These are phyloP conservation scores for Lordiphosa fenestrarum DNA, from an alignment of 2,888 invertebrate genomes.

Conservation along the genomic window DNA sequence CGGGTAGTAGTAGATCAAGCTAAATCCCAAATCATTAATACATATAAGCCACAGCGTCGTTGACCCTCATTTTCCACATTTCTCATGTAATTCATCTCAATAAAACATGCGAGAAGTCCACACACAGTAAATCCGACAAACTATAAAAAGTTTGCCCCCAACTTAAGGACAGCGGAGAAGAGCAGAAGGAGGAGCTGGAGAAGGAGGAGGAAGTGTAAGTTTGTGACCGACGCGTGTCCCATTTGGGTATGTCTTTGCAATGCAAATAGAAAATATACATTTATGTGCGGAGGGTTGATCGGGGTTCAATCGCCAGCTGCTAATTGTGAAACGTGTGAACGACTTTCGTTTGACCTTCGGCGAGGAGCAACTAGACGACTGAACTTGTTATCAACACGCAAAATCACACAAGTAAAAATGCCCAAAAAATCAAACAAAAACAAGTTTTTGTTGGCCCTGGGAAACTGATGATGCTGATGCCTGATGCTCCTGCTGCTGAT, in stretches of 20 bases:
- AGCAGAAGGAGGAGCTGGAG: conserved; percentile 9
- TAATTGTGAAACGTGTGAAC: conserved; percentile 72
- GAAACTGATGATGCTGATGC: conserved; percentile 30
- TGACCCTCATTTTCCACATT: conserved; percentile 65
- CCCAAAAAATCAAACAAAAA: conserved; percentile 48
- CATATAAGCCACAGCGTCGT: conserved; percentile 34
- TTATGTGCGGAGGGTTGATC: conserved; percentile 7
- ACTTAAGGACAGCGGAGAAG: neutral
- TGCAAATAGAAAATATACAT: conserved; percentile 14
- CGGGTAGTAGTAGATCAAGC: conserved; percentile 54
- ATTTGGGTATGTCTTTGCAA: conserved; percentile 46
- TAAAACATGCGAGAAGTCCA: conserved; percentile 58
- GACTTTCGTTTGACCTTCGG: conserved; percentile 65
- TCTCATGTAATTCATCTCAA: conserved; percentile 68
- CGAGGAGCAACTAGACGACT: conserved; percentile 21
- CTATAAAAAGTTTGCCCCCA: conserved; percentile 59
- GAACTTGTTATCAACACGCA: conserved; percentile 67
- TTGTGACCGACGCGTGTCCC: conserved; percentile 63
- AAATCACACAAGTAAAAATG: conserved; percentile 45
- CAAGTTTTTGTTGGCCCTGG: conserved; percentile 58
- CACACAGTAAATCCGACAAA: conserved; percentile 53
- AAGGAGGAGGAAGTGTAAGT: conserved; percentile 11
- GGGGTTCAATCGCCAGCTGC: conserved; percentile 58
- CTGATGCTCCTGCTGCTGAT: conserved; percentile 1
- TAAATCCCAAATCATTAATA: conserved; percentile 70